Evolutionary conservation across 2,888 invertebrate genomes (phyloP).

Genomic region (Parascotia fuliginaria): DNA sequence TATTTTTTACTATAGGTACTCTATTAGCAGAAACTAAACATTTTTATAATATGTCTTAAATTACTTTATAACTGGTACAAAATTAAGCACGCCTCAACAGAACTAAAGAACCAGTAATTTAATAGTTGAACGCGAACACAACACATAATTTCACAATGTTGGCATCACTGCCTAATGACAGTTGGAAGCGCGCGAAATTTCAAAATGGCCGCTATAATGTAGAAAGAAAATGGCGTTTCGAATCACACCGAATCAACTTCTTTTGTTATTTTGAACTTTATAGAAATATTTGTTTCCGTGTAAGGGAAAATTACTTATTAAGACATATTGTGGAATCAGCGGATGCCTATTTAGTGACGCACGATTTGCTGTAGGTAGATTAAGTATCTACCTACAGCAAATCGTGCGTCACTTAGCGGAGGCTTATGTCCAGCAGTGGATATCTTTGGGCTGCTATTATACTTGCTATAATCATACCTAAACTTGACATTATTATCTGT

Average conservation of each 20-base stretch:
- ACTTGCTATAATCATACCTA: too few relatives aligned
- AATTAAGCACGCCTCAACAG: conserved; percentile 64
- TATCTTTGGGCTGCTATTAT: too few relatives aligned
- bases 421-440: too few relatives aligned
- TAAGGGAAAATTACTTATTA: conserved; percentile 40
- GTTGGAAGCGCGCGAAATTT: conserved; percentile 70
- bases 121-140: conserved; percentile 75
- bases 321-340: conserved; percentile 35
- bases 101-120: conserved; percentile 71
- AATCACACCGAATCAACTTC: conserved; percentile 72
- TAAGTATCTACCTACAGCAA: too few relatives aligned
- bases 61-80: conserved; percentile 68
- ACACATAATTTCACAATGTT: conserved; percentile 80
- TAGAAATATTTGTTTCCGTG: conserved; percentile 51
- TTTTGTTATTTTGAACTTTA: conserved; percentile 62
- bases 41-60: conserved; percentile 53
- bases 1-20: neutral
- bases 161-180: conserved; percentile 82
- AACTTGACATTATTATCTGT: too few relatives aligned
- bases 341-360: conserved; percentile 22
- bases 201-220: conserved; percentile 75
- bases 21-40: conserved; percentile 32
- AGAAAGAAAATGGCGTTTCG: conserved; percentile 75
- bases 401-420: conserved; percentile 33
- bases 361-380: conserved; percentile 19